A percentile compares a stretch with the other conserved stretches of the same genome.
phyloP scores from a whole-genome alignment of 2,888 invertebrate genomes.

The Beris morrisii region DNA sequence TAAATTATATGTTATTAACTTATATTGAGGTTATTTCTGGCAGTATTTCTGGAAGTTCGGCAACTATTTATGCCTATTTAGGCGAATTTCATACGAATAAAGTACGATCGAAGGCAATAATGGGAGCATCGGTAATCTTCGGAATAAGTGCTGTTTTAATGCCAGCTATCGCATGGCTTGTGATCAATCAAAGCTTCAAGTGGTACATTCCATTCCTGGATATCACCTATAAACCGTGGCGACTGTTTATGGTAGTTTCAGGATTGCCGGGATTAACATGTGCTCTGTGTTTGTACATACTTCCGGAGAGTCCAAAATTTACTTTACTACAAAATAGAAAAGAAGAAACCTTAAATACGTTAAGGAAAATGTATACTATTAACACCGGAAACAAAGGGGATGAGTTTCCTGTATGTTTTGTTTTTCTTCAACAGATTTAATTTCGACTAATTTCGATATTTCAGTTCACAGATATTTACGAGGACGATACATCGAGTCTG shows the following conservation, averaged over 20 bases:
- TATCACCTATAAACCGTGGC: constrained; percentile 50
- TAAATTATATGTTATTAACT: too few species aligned
- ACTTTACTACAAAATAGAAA: constrained; percentile 46
- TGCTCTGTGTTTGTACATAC: constrained; percentile 45
- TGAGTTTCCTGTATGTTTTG: constrained; percentile 42
- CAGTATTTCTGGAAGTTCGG: constrained; percentile 57
- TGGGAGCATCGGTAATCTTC: constrained; percentile 51
- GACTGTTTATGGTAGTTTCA: constrained; percentile 50
- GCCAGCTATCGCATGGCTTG: constrained; percentile 51
- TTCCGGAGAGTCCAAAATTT: constrained; percentile 54
- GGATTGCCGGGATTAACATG: constrained; percentile 49
- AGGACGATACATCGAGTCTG: constrained; percentile 15
- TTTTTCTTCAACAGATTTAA: too few species aligned
- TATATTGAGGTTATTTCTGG: constrained; percentile 12
- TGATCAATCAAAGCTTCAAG: constrained; percentile 50
- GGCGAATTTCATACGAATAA: constrained; percentile 59
- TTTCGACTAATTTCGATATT: background rate
- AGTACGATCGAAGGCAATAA: constrained; percentile 56
- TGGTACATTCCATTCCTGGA: constrained; percentile 45
- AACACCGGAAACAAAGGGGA: constrained; percentile 45
- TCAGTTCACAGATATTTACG: constrained; percentile 28
- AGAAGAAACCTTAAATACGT: constrained; percentile 45
- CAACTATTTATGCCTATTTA: constrained; percentile 59
- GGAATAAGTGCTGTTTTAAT: constrained; percentile 50
- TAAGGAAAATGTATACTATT: constrained; percentile 45